phyloP scores from a whole-genome alignment of 2,888 invertebrate genomes.

The Hypercompe scribonia region DNA sequence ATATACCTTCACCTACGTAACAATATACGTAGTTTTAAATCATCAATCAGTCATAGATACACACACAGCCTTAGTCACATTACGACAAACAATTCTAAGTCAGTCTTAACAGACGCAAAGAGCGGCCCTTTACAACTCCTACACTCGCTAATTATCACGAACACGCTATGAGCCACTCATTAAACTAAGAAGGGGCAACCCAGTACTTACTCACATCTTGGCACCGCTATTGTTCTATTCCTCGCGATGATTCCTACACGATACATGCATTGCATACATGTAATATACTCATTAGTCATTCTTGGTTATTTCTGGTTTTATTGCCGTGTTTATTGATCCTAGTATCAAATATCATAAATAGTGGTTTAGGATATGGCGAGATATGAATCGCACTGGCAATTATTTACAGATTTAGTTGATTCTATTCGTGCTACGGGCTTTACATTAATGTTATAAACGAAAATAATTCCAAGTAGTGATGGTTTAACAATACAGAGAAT shows the following conservation, averaged over 20 bases:
- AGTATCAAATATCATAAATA: conserved; percentile 39
- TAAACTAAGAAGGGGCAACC: conserved; percentile 48
- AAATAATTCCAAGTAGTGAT: not conserved
- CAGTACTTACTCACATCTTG: conserved; percentile 68
- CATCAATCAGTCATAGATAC: conserved; percentile 19
- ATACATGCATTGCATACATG: conserved; percentile 36
- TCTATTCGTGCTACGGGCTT: not conserved
- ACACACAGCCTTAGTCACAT: conserved; percentile 13
- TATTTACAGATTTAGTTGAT: not conserved
- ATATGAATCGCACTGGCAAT: not conserved
- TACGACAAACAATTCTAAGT: conserved; percentile 4
- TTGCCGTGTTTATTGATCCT: conserved; percentile 44
- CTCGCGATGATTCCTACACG: conserved; percentile 59
- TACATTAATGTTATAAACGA: not conserved
- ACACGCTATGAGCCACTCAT: conserved; percentile 30
- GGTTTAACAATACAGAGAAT: no score
- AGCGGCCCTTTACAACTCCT: conserved; percentile 24
- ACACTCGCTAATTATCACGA: conserved; percentile 25
- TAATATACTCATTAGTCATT: conserved; percentile 62
- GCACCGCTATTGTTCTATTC: conserved; percentile 71
- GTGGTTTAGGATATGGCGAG: conserved; percentile 12
- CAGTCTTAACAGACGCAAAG: conserved; percentile 7
- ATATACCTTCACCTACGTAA: not conserved
- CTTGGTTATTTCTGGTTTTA: conserved; percentile 62
- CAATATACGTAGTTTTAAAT: conserved; percentile 2